Evolutionary conservation across 2,797 vertebrate species (phyloP), one percentile per base, ranked within the genome.

Genomic region (Denticeps clupeoides): DNA sequence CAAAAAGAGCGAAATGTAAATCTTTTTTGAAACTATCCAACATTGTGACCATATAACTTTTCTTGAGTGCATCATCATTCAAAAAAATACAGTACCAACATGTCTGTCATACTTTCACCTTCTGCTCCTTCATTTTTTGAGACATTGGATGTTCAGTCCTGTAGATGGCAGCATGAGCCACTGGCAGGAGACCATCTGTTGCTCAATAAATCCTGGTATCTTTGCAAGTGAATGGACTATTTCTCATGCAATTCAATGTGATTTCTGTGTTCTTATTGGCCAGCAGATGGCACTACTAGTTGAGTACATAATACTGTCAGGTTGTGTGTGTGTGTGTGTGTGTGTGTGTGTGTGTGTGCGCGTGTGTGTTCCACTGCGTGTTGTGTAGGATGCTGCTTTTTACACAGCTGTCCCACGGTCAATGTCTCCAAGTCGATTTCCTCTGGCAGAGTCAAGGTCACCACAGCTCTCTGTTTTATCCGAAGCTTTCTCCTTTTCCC

Each of bases 361-460:
- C 16, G 10, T 23, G 12, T 31, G 22, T 8, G 10, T 38, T 25
- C 46, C 4, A n/a, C 7, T 47, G 27, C 13, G 4, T 41, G 22
- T 41, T 21, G 13, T 47, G 42, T 33, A 44, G 27, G 27, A 45
- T 16, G 26, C 33, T 33, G 16, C 24, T 12, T 28, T 9, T 87
- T 73, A 91, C 62, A 92, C 89, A 49, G 88, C 89, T 47, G 87
- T 92, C 58, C 87, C 86, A 9, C 83, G 79, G 70, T 87, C 85
- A 38, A 84, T 67, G 62, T 87, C 83, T 68, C 60, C 74, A 65
- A 78, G 64, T 33, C 83, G 81, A 48, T 64, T 64, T 72, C 73
- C 67, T 68, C 77, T 82, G 59, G 74, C 75, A 7, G 77, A 58
- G 53, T 89, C 85, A 13, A 80, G 77, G 59, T 87, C 85, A 1